phyloP scores from a whole-genome alignment of 2,113 vertebrate genomes.

The Castor canadensis region DNA sequence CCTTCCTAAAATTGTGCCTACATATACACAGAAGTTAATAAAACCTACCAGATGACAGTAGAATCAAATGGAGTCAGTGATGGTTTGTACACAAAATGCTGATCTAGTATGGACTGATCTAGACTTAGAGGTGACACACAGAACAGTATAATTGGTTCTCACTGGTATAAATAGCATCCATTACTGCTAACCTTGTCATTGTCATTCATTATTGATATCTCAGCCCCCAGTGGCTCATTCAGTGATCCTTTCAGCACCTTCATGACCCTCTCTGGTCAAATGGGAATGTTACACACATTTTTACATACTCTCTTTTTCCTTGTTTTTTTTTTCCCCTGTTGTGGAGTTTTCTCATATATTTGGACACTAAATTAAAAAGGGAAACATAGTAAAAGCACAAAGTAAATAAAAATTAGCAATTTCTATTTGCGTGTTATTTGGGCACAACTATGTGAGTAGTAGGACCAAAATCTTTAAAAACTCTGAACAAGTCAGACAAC shows the following conservation, averaged over 20 bases:
- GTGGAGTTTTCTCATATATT: not conserved
- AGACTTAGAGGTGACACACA: not conserved
- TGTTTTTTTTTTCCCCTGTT: not conserved
- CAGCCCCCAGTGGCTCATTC: not conserved
- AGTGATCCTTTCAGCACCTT: not conserved
- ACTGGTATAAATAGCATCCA: not conserved
- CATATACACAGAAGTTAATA: not conserved
- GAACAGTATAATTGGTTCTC: not conserved
- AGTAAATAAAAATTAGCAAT: not conserved
- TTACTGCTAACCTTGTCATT: not conserved
- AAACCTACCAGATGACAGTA: not conserved
- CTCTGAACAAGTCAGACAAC: too few species aligned
- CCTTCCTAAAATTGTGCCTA: not conserved
- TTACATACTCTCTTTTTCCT: not conserved
- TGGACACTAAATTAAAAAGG: not conserved
- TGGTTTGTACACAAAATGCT: not conserved
- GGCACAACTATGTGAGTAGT: not conserved
- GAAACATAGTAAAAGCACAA: slow-evolving; percentile 1
- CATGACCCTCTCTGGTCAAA: not conserved
- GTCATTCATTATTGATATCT: not conserved
- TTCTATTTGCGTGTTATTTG: not conserved
- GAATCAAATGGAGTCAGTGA: not conserved
- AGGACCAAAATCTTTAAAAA: slow-evolving; percentile 12
- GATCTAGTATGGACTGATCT: not conserved
- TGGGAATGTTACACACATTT: not conserved